Base-by-base conservation (phyloP, 1,140 invertebrate species). In the Apis cerana region DNA sequence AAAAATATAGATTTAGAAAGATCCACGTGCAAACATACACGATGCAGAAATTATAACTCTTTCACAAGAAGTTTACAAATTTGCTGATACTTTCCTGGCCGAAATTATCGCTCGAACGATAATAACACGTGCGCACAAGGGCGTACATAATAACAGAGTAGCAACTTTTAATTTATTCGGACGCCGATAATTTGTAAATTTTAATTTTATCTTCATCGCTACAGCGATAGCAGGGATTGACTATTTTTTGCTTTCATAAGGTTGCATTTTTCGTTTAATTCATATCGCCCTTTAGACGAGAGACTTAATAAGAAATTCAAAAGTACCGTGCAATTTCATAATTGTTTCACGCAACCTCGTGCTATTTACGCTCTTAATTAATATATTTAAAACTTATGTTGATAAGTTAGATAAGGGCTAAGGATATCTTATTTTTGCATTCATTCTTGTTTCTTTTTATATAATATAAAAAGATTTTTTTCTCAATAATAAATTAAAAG, bases 41-140 rank as follows among this genome's bases (percentile, higher is more conserved):
- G 5, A n/a, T 61, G 21, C 4, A 7, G 59, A 3, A 83, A 83
- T 80, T 83, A 72, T 70, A 75, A 58, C 27, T 62, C 77, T 83
- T 52, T 65, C 33, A 33, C 33, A 69, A 69, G 58, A 56, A 67
- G 61, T 68, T 54, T 77, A 77, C 72, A 72, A 85, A 85, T 67
- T 85, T 52, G 50, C 82, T 43, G 65, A 59, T 8, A 4, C 27
- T 27, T 74, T 27, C 50, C 9, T 13, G 48, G 17, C 11, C 17
- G 15, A 33, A 64, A 75, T 62, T 62, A 61, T 23, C 23, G 7
- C 56, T 12, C 17, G 19, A 71, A 21, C 43, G 19, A 62, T 33
- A 33, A 17, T 21, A 56, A 10, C 15, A 15, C 27, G 19, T 19
- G 19, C 17, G 19, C 11, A 13, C 19, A 43, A 12, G 17, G 69